Evolutionary conservation across 2,797 vertebrate species (phyloP).

Genomic region (Sphenodon punctatus): DNA sequence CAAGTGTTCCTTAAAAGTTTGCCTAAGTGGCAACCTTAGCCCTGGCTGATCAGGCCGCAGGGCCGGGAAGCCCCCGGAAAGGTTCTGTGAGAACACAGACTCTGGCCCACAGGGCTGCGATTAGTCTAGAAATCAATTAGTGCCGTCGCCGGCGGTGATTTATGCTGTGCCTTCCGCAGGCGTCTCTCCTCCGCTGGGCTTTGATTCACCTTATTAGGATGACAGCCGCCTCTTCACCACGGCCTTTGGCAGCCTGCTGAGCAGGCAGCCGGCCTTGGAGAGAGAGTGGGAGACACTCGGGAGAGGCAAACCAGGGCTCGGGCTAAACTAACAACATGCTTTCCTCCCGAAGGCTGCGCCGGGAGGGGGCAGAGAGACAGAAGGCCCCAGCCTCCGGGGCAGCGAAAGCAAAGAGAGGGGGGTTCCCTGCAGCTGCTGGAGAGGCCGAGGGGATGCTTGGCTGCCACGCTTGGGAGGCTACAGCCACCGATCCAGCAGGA

Average conservation of each 20-base stretch:
- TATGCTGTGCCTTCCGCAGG: fast-evolving
- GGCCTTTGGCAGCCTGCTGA: neutral
- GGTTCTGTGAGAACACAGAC: neutral
- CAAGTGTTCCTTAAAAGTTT: too few species aligned
- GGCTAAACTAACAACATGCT: neutral
- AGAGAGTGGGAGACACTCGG: neutral
- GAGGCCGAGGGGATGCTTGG: too few species aligned
- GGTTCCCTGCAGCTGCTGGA: too few species aligned
- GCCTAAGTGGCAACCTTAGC: too few species aligned
- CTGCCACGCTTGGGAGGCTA: too few species aligned
- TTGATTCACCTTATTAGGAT: neutral
- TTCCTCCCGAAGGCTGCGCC: neutral
- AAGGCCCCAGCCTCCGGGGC: neutral
- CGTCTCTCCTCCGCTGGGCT: neutral
- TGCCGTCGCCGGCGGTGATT: fast-evolving
- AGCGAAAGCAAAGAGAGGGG: neutral
- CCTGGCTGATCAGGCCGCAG: fast-evolving
- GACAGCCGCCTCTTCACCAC: fast-evolving
- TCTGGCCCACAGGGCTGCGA: fast-evolving
- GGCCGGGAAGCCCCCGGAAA: fast-evolving
- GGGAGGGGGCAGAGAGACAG: too few species aligned
- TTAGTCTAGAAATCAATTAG: neutral
- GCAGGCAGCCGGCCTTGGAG: fast-evolving
- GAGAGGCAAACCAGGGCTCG: neutral
- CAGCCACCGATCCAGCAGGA: too few species aligned